Base-by-base conservation (phyloP, 2,797 vertebrate genomes). In the Acanthurus lineatus region DNA sequence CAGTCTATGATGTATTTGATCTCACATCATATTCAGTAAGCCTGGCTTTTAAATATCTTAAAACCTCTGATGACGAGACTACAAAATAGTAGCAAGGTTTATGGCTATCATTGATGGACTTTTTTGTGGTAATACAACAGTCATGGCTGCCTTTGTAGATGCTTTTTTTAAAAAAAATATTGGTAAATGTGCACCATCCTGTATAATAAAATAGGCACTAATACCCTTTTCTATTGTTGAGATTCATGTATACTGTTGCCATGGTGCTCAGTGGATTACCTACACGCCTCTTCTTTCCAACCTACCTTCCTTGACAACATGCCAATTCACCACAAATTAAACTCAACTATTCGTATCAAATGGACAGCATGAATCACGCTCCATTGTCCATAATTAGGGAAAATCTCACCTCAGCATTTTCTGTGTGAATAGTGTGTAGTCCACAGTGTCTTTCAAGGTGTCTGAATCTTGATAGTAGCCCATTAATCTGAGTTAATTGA, bases 401-500 rank as follows among this genome's bases (percentile, higher is more conserved):
- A 82, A 83, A 77, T 86, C 57, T 73, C 60, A 49, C 77, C 73
- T 90, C 85, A 90, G 87, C 89, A 65, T 84, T 91, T 92, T 89
- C 70, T 60, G n/a, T 49, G 56, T 86, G 84, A 86, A 79, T 49
- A 63, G 76, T 73, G 69, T 77, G 85, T 76, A 73, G 4, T 2
- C 32, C 32, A 35, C 12, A 9, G 47, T 73, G 81, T 85, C 79
- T 89, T 83, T 91, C 75, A 87, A 74, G 84, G 84, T 89, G 79
- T 87, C 79, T 89, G 77, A 51, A 72, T 87, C 83, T 86, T 86
- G 82, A 91, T 86, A 52, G 70, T 79, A 77, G 82, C 73, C 83
- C 79, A 92, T 93, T 93, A 93, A 92, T 92, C 82, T 22, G 15
- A 90, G 76, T 86, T 93, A 92, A 94, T 91, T 93, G 76, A 92